Base-by-base conservation (phyloP, 2,888 invertebrate species). In the Enchytraeus crypticus region DNA sequence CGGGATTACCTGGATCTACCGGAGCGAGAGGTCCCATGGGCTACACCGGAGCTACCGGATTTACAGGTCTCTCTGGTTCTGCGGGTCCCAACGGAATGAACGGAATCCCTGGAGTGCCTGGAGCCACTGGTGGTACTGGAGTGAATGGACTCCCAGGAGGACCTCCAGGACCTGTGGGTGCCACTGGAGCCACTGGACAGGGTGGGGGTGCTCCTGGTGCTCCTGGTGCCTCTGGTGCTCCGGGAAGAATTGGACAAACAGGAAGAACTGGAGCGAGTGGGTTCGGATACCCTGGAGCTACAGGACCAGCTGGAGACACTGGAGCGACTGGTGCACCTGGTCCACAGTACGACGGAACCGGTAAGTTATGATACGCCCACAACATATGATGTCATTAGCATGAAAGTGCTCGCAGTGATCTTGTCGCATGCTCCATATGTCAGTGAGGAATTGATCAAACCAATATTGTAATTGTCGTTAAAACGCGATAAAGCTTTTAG, bases 241-340 rank as follows among this genome's bases (percentile, higher is more conserved):
- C 58, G 14, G 65, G 65, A 32, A 38, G 27, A 27, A 29, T 23
- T 11, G 63, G 63, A 43, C 46, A 47, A 27, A 11, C 64, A 21
- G 65, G 65, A 33, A 46, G 60, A 18, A 18, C 26, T 38, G 64
- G 64, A 57, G 26, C 30, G 2, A 26, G 27, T 5, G 65, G 64
- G 29, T n/a, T n/a, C n/a, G n/a, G n/a, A n/a, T n/a, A n/a, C n/a
- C n/a, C n/a, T n/a, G n/a, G n/a, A n/a, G 51, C 34, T 23, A 30
- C 30, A 3, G 60, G 60, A 30, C 38, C n/a, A 14, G 32, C 68
- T 51, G 74, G 74, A n/a, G 68, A 64, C 46, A 60, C 61, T 46
- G 74, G 74, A 34, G 57, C 62, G 33, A 18, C 47, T 11, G 60
- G 56, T 8, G 27, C 58, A 18, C 29, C 64, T 8, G 75, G 75